These are phyloP conservation scores for Yoshiicerus persimilis DNA, from an alignment of 1,140 invertebrate species.

Conservation along the genomic window DNA sequence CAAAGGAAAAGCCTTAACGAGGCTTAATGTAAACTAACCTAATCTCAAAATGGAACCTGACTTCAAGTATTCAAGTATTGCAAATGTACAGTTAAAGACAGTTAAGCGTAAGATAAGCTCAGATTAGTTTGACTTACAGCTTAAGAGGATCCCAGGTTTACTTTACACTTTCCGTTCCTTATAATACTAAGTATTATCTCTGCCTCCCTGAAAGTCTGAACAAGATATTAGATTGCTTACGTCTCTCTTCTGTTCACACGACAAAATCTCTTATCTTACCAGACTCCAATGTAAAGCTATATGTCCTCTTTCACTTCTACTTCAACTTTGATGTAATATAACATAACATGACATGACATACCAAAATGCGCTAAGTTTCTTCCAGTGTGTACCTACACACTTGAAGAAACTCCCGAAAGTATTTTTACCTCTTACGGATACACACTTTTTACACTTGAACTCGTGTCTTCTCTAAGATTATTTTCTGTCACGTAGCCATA, in stretches of 20 bases:
- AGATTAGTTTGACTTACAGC: not conserved
- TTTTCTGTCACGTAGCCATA: not conserved
- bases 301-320: no score
- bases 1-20: not conserved
- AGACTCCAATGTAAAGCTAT: not conserved
- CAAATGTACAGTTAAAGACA: not conserved
- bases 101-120: not conserved
- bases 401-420: not conserved
- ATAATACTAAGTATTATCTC: no score
- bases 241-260: not conserved
- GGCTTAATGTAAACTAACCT: not conserved
- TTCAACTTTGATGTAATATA: no score
- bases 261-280: not conserved
- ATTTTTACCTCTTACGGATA: conserved; percentile 9
- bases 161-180: not conserved
- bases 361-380: not conserved
- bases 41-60: not conserved
- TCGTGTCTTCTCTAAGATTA: not conserved
- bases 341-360: not conserved
- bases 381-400: not conserved
- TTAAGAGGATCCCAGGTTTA: not conserved
- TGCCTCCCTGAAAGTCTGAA: not conserved
- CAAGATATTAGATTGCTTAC: not conserved
- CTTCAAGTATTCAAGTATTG: not conserved
- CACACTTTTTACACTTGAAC: not conserved